Evolutionary conservation across 2,113 vertebrate species (phyloP), one percentile per base, ranked within the genome.

Genomic region (Charadrius vociferus): DNA sequence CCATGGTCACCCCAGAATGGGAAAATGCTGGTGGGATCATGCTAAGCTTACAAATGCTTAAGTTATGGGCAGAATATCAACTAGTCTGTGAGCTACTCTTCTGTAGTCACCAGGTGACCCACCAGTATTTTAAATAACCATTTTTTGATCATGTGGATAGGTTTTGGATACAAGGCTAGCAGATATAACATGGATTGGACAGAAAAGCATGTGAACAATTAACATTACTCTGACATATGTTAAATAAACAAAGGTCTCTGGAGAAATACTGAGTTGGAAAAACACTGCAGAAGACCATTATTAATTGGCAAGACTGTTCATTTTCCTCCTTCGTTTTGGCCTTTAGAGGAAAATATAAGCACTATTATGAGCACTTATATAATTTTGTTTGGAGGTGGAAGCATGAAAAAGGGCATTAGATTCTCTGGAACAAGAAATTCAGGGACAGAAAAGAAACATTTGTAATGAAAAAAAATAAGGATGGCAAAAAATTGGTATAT

Each of bases 161-260:
- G 9, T 90, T 78, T 81, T 29, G 3, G 26, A 49, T 30, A 45
- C 21, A 86, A 79, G 15, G 23, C 47, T 45, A 47, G 29, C 12
- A 81, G 56, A n/a, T 73, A 61, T 58, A 84, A 80, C 15, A 45
- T 32, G 27, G 1, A 36, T 81, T 75, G 63, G 41, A 6, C 15
- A 88, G 53, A 77, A 79, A 78, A 17, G 27, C 55, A 72, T 63
- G 39, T 92, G 92, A 92, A 92, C 6, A 45, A 59, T 10, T 74
- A 65, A 3, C 9, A 32, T 26, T 68, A 78, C 7, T 68, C 30
- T 68, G 22, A 53, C 5, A 30, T 12, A 32, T 0, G 0, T 23
- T 21, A 71, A 74, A 9, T 81, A n/a, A 78, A 80, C 43, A n/a
- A 90, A 90, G 5, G 3, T 61, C 1, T 77, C 22, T 47, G 17